Base-by-base conservation (phyloP, 2,888 invertebrate genomes). In the Thera britannica region DNA sequence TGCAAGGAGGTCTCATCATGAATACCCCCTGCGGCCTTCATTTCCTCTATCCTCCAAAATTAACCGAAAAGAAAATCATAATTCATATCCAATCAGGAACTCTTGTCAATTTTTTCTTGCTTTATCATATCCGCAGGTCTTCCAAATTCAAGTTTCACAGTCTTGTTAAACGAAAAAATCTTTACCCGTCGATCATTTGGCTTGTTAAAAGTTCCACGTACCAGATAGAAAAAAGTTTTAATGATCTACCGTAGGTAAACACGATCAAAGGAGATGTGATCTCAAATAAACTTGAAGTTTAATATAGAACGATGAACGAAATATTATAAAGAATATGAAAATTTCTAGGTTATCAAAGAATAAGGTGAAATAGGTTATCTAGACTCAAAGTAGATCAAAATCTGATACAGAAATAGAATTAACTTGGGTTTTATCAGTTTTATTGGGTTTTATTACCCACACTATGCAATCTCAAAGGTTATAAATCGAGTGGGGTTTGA, bases 171-270 rank as follows among this genome's bases (percentile, higher is more conserved):
- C 69, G 72, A 71, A 73, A 75, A 75, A 73, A 75, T 75, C 67
- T 72, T 68, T 67, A 61, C 67, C 73, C 72, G 79, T 83, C 81
- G 80, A 84, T 84, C 83, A 81, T 81, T 76, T 71, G 80, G 84
- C 85, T 86, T 86, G 84, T 85, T 85, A 86, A 84, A 85, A 86
- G 78, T 86, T 78, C 70, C 69, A 79, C 70, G 75, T 69, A 65
- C 70, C 65, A 73, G 78, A 81, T 79, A 77, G 80, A 83, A 82
- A 82, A 80, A 86, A 85, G 79, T 86, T 85, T 82, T 84, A 83
- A 84, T 81, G 82, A 81, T 75, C 79, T 70, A 70, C 74, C 75
- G 75, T 75, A 78, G 75, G 78, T 77, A 78, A 80, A 79, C 77
- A 79, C 72, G 77, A 77, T 78, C 78, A 81, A 78, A 78, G 74